Conservation (phyloP, 1,140 invertebrate genomes). For the Magallana gigas region DNA sequence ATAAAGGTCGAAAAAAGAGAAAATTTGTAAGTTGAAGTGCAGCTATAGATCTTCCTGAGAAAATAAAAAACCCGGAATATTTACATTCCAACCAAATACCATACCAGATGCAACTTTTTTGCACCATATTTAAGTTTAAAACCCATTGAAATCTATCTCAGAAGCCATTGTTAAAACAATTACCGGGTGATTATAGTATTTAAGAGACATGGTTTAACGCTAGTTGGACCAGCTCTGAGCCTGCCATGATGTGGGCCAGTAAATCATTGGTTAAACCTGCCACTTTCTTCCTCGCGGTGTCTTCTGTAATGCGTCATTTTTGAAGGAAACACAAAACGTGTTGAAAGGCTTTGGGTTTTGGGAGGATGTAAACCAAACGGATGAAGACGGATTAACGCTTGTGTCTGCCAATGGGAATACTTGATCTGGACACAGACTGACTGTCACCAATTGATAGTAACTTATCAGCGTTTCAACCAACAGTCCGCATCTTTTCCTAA, state of each 20-base stretch:
- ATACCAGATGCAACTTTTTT: no score
- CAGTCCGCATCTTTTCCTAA: no score
- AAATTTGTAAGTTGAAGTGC: no score
- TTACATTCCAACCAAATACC: no score
- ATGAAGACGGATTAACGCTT: conserved; percentile 14
- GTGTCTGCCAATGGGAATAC: neutral
- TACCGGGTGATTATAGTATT: neutral
- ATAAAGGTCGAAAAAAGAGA: no score
- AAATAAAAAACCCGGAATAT: no score
- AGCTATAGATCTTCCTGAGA: no score
- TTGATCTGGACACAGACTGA: neutral
- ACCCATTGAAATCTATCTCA: neutral
- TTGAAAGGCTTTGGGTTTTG: neutral
- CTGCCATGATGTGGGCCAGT: neutral
- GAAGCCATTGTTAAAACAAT: neutral
- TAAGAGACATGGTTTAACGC: neutral
- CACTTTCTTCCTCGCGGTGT: neutral
- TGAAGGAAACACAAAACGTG: conserved; percentile 6
- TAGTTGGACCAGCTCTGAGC: neutral
- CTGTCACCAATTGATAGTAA: neutral
- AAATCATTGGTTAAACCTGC: neutral
- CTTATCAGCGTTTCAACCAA: neutral
- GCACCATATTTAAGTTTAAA: no score
- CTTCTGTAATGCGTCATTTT: conserved; percentile 5
- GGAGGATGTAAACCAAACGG: conserved; percentile 7